Evolutionary conservation across 2,113 vertebrate species (phyloP), one percentile per base, ranked within the genome.

Genomic region (Oreamnos americanus): DNA sequence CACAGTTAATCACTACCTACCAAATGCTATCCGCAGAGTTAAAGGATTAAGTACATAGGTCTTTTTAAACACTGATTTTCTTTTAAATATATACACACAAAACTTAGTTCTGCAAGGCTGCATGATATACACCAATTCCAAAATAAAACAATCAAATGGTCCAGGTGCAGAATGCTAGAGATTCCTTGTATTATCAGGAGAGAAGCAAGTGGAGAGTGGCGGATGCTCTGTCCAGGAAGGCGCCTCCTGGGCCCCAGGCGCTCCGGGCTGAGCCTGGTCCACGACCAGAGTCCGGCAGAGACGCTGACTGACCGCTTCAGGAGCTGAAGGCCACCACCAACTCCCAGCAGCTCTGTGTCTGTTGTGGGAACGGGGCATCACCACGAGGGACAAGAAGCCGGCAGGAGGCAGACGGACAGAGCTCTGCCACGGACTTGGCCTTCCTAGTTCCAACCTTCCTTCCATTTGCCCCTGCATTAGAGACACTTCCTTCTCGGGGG

Each of bases 1-100:
- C 99, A 99, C 99, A 99, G 99, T 99, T 99, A 99, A 99, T 99
- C 98, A 98, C 99, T 99, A 99, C 98, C 99, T 99, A 99, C 98
- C 99, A 99, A 99, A 99, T 98, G 99, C 98, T 99, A 99, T 88
- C 98, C 98, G 98, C 98, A 98, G 98, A 99, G 98, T 99, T 99
- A 99, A 99, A 99, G 99, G 99, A 98, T 99, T 99, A 99, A 98
- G 99, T 99, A 99, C 99, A 99, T 99, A 99, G 98, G 98, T 98
- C 98, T 98, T 99, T 99, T 99, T 99, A 99, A 99, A 99, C 99
- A 99, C 98, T 98, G 98, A 98, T 98, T 98, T 94, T 95, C 98
- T 98, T 98, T 99, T 98, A 99, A 99, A 99, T 99, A 99, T 99
- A 99, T 98, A 99, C 99, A 99, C 99, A 99, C 99, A 99, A 98